Base-by-base conservation (phyloP, 2,888 invertebrate species). In the Zele albiditarsus region DNA sequence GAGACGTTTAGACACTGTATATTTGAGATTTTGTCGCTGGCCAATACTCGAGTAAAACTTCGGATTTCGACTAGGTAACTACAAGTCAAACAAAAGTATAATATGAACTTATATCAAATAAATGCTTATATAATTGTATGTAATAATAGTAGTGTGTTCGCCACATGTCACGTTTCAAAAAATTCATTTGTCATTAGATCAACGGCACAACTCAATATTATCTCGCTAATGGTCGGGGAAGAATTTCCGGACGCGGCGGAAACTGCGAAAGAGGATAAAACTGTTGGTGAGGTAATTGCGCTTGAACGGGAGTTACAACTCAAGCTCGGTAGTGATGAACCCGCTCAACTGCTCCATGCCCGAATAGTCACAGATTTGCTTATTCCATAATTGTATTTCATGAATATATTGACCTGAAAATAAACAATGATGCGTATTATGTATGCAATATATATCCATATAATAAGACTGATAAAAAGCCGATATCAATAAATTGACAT, bases 281-380 rank as follows among this genome's bases (percentile, higher is more conserved):
- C 77, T 5, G 66, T 77, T n/a, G 79, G 81, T 6, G 87, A 88
- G 10, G 84, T 84, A 3, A 78, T 76, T 25, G 83, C 82, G 38
- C 80, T 89, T 25, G 75, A 84, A 31, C 74, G 79, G 4, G 89
- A 89, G 75, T 72, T 89, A 53, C 79, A 85, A 57, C 74, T 85
- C 23, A 84, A 86, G 75, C 79, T 86, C 5, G 72, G 75, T 6
- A 82, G 80, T 25, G 76, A 75, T 23, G 81, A 81, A 62, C 53
- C 75, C 6, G 73, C 77, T 12, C 79, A 83, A 16, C 75, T 85
- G 70, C 84, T 85, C 58, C 80, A 80, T 68, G 88, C 87, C 0
- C 82, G 82, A 74, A 76, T 86, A 31, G 82, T 79, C 69, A 83
- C 87, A 10, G 88, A 89, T 76, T 80, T 88, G 33, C 82, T 87